A percentile compares a stretch with the other conserved stretches of the same genome.
Evolutionary conservation across 2,113 vertebrate genomes (phyloP).

Genomic region (Aspidoscelis tigris): DNA sequence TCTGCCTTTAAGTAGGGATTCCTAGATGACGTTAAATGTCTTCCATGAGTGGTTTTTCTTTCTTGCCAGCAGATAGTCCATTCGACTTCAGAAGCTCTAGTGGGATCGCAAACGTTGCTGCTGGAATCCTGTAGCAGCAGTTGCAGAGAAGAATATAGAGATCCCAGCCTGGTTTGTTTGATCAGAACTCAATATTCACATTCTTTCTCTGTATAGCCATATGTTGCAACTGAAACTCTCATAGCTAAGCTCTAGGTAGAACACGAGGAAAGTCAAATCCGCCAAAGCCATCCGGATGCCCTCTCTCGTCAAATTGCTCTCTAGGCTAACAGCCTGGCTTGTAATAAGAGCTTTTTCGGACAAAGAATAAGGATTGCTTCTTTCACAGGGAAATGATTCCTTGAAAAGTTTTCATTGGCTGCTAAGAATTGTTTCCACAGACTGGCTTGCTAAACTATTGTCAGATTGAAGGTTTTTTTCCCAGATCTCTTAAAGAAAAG

Average conservation of each 20-base stretch:
- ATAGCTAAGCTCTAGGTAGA: not conserved
- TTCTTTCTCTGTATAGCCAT: not conserved
- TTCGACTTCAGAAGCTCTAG: not conserved
- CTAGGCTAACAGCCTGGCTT: not conserved
- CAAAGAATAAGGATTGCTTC: not conserved
- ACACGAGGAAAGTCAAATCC: not conserved
- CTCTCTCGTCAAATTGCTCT: not conserved
- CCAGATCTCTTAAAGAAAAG: not conserved
- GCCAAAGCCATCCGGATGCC: not conserved
- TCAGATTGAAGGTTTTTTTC: not conserved
- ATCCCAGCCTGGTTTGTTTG: rapidly evolving
- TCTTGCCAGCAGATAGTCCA: not conserved
- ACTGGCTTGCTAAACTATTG: not conserved
- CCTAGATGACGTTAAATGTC: not conserved
- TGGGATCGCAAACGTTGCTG: not conserved
- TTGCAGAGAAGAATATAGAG: rapidly evolving
- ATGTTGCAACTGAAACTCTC: rapidly evolving
- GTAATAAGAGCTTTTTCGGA: not conserved
- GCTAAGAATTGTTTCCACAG: too few relatives aligned
- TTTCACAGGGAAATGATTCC: too few relatives aligned
- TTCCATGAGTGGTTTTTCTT: not conserved
- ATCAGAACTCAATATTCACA: rapidly evolving
- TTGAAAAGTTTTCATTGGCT: too few relatives aligned
- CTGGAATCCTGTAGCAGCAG: not conserved
- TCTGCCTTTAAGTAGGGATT: rapidly evolving